These are phyloP conservation scores for Argopecten irradians DNA, from an alignment of 1,140 invertebrate genomes.

Conservation along the genomic window DNA sequence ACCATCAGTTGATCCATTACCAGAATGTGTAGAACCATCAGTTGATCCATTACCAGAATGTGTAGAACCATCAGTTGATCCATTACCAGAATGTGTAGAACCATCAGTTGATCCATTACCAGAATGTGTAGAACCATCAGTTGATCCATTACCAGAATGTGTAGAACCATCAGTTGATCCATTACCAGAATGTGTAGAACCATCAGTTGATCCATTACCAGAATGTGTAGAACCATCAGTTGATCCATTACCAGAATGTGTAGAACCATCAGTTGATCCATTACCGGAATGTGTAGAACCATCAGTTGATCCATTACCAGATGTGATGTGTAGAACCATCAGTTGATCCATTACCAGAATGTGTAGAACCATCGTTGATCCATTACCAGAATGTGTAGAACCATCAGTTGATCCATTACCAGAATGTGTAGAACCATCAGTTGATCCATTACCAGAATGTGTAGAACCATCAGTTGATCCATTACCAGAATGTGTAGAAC, in stretches of 20 bases:
- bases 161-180: too few relatives aligned
- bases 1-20: neutral
- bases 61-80: neutral
- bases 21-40: too few relatives aligned
- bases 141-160: neutral
- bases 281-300: neutral
- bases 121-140: neutral
- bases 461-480: neutral
- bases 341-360: neutral
- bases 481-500: too few relatives aligned
- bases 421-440: neutral
- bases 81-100: neutral
- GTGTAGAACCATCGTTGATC: neutral
- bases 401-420: too few relatives aligned
- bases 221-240: neutral
- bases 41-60: too few relatives aligned
- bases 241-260: too few relatives aligned
- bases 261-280: too few relatives aligned
- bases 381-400: neutral
- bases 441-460: neutral
- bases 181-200: neutral
- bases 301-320: too few relatives aligned
- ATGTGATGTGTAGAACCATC: neutral
- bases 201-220: neutral
- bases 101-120: neutral